These are phyloP conservation scores for Dendrolimus punctatus DNA, from an alignment of 1,140 invertebrate species.

Conservation along the genomic window DNA sequence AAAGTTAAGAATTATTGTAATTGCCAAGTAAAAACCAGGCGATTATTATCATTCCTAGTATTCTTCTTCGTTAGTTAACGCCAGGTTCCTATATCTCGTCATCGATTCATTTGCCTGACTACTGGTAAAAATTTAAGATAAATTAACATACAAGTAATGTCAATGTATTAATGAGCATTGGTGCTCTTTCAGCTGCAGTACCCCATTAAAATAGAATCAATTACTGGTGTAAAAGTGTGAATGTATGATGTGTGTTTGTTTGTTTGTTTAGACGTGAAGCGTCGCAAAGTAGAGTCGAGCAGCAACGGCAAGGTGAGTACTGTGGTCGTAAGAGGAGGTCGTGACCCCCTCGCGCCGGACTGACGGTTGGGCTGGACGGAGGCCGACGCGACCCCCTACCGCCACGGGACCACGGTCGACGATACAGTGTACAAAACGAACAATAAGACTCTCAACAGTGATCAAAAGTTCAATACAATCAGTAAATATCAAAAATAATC, in stretches of 20 bases:
- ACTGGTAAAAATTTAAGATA: neutral
- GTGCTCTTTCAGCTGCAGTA: too few relatives aligned
- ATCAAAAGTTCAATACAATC: neutral
- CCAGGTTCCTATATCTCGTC: too few relatives aligned
- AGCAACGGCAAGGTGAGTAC: conserved; percentile 83
- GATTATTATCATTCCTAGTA: too few relatives aligned
- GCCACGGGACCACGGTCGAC: neutral
- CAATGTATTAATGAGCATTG: neutral
- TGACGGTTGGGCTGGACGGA: conserved; percentile 68
- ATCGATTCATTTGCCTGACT: too few relatives aligned
- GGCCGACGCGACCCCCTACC: conserved; percentile 8
- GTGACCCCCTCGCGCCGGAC: conserved; percentile 65
- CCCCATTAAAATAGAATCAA: too few relatives aligned
- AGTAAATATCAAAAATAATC: neutral
- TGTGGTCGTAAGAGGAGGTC: conserved; percentile 61
- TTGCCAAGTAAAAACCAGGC: too few relatives aligned
- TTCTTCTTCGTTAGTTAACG: too few relatives aligned
- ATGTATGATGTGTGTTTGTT: too few relatives aligned
- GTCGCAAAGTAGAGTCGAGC: conserved; percentile 83
- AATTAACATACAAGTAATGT: conserved; percentile 3
- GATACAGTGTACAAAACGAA: neutral
- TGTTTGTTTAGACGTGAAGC: conserved; percentile 78
- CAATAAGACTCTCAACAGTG: neutral
- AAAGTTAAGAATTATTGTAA: too few relatives aligned
- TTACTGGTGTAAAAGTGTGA: too few relatives aligned